Evolutionary conservation across 2,888 invertebrate species (phyloP), one percentile per base, ranked within the genome.

Genomic region (Athripsodes cinereus): DNA sequence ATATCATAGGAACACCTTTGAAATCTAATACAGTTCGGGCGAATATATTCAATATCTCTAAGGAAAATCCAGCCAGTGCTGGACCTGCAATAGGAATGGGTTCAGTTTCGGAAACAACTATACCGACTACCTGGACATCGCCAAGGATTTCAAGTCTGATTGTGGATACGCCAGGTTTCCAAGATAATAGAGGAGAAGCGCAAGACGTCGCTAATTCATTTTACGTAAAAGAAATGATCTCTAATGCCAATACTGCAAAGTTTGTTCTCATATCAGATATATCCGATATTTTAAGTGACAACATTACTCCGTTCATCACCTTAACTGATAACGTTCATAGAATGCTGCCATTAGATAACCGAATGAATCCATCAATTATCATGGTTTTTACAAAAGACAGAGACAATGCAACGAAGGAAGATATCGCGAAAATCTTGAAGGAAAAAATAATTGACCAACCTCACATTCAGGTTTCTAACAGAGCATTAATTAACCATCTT

Each of bases 121-220:
- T 50, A 5, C 50, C 50, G 50, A 50, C 22, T 22, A 16, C 13
- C 2, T 50, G 50, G 50, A 26, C 22, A 5, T 50, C 50, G 2
- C 5, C 10, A 16, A 50, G n/a, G n/a, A 3, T 50, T 11, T 20
- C n/a, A 6, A 21, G 50, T 8, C 20, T 50, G 13, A 21, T 50
- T 22, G 50, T 50, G 22, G 50, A 50, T 16, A 11, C 50, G 2
- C 50, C 50, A 13, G 50, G 50, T 16, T 50, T 50, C 50, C 5
- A 13, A 2, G 50, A 50, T 16, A 50, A 50, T 26, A 50, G 50
- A 50, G 50, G 50, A 11, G 26, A 22, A 50, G 22, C 50, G 13
- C 50, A 50, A 26, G 50, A 50, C 26, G 50, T 50, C 10, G 50
- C 50, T 2, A 50, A 50, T n/a, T 18, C 50, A 6, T 50, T 50